Evolutionary conservation across 2,797 vertebrate species (phyloP).

Genomic region (Pipistrellus kuhlii): DNA sequence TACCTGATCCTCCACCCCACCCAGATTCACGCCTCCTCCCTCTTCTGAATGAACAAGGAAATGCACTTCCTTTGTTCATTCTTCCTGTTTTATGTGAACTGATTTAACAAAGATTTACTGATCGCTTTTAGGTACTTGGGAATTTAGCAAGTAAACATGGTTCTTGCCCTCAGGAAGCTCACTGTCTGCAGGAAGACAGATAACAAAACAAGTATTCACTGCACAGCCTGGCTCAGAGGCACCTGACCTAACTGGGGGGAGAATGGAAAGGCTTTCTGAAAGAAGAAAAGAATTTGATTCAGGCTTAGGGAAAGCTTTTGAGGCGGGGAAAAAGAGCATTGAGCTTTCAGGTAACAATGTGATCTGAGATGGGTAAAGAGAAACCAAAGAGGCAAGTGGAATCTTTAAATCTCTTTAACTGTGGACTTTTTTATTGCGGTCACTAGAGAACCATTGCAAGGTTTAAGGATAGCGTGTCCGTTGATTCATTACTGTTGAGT

Average conservation of each 20-base stretch:
- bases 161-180: slow-evolving; percentile 49
- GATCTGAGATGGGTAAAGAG: not conserved
- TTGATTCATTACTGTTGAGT: not conserved
- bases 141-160: not conserved
- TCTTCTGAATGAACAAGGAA: not conserved
- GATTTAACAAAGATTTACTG: not conserved
- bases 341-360: slow-evolving; percentile 10
- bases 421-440: not conserved
- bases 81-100: slow-evolving; percentile 29
- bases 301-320: not conserved
- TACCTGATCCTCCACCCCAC: not conserved
- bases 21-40: not conserved
- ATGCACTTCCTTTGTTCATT: not conserved
- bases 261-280: slow-evolving; percentile 32
- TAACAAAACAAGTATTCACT: not conserved
- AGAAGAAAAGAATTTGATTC: not conserved
- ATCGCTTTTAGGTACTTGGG: not conserved
- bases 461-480: not conserved
- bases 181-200: not conserved
- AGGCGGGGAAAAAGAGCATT: not conserved
- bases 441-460: not conserved
- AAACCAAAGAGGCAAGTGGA: not conserved
- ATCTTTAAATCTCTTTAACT: not conserved
- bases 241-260: not conserved
- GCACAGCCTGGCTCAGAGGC: not conserved